phyloP scores from a whole-genome alignment of 2,888 invertebrate genomes.

The Caenorhabditis imperialis region DNA sequence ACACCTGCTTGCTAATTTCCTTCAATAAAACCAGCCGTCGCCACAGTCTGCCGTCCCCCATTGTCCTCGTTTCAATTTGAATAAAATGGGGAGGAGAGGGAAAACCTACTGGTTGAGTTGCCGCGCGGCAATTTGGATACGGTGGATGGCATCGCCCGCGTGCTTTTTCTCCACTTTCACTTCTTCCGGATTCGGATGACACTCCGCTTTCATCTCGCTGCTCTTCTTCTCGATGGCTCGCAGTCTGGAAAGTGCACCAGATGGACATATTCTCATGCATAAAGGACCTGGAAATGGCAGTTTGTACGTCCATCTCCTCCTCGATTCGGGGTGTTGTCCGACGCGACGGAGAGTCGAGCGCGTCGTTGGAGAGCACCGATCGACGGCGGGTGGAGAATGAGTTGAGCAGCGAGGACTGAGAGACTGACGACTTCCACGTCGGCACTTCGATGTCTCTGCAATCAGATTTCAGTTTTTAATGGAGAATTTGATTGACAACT shows the following conservation, averaged over 20 bases:
- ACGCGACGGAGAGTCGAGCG: conserved; percentile 47
- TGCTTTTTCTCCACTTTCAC: conserved; percentile 32
- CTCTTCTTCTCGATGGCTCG: conserved; percentile 28
- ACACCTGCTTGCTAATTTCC: no score
- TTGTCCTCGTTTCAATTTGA: neutral
- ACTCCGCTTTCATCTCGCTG: conserved; percentile 1
- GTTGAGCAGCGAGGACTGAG: conserved; percentile 56
- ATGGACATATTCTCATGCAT: conserved; percentile 3
- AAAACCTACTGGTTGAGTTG: conserved; percentile 47
- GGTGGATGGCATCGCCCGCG: conserved; percentile 26
- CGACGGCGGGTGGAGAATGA: conserved; percentile 59
- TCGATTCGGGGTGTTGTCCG: conserved; percentile 49
- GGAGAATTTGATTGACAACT: no score
- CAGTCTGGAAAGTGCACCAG: conserved; percentile 18
- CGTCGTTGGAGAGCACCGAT: conserved; percentile 52
- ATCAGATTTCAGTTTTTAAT: no score
- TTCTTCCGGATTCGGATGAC: conserved; percentile 8
- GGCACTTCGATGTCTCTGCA: conserved; percentile 57
- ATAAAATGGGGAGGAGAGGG: neutral
- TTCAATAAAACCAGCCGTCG: no score
- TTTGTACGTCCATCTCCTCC: conserved; percentile 53
- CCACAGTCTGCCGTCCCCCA: no score
- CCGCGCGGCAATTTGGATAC: conserved; percentile 24
- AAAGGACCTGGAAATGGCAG: conserved; percentile 52
- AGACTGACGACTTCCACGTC: conserved; percentile 57